Base-by-base conservation (phyloP, 2,888 invertebrate species). In the Lasioglossum leucozonium region DNA sequence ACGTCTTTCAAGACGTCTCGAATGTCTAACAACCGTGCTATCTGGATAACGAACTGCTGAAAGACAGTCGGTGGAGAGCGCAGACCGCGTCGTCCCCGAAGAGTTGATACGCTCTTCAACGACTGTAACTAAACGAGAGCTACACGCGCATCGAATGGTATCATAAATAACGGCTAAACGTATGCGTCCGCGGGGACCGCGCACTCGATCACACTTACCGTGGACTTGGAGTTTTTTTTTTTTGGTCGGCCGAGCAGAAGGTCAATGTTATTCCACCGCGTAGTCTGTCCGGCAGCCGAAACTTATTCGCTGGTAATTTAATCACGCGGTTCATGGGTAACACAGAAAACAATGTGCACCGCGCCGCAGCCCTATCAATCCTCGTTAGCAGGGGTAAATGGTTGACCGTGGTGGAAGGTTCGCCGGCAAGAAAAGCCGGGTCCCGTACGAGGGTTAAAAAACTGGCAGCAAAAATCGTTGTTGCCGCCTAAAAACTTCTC, bases 141-240 rank as follows among this genome's bases (percentile, higher is more conserved):
- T n/a, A n/a, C 55, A 4, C n/a, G 13, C 42, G 37, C 42, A 40
- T 30, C 16, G 44, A 3, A 42, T 47, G 72, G 8, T 67, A 47
- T 42, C 72, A 71, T 75, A 72, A 72, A 78, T 78, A 75, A 74
- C 40, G 42, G 16, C 11, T 44, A 55, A 81, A 82, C 62, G n/a
- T 76, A 89, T 87, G 75, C 34, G 58, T 30, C 87, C 77, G 67
- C 2, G 8, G 40, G 55, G 82, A 78, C 22, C 30, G 34, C 65
- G 34, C 65, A 65, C 65, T 65, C 65, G 34, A 65, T 65, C 65
- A 65, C 71, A 87, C 65, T 89, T 82, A 83, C 34, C 62, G 30
- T 37, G 55, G 74, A 62, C 73, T 47, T n/a, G 76, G 55, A 58
- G 55, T 74, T 81, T 84, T 81, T 67, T n/a, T n/a, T n/a, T n/a